Evolutionary conservation across 2,888 invertebrate genomes (phyloP).

Genomic region (Acanthoscelides obtectus): DNA sequence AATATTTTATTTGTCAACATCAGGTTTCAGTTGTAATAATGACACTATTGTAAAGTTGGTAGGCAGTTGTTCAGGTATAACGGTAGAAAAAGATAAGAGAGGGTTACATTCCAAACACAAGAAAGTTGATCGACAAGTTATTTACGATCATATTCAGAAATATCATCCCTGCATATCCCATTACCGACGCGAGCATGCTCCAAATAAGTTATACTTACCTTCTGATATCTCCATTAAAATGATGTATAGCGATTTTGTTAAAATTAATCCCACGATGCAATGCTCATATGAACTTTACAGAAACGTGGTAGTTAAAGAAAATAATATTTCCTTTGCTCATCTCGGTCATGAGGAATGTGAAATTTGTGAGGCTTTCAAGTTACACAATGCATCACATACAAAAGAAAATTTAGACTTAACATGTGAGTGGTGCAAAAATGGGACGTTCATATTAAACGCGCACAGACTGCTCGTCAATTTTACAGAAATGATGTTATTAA

Average conservation of each 20-base stretch:
- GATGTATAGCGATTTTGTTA: slow-evolving; percentile 1
- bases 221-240: slow-evolving; percentile 1
- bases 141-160: slow-evolving; percentile 4
- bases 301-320: slow-evolving; percentile 3
- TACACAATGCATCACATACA: no score
- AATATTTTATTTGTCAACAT: slow-evolving; percentile 3
- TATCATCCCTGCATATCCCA: slow-evolving; percentile 4
- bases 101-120: slow-evolving; percentile 2
- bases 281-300: slow-evolving; percentile 2
- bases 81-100: neutral
- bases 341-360: slow-evolving; percentile 1
- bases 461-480: slow-evolving; percentile 1
- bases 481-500: neutral
- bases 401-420: slow-evolving; percentile 1
- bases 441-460: slow-evolving; percentile 3
- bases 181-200: slow-evolving; percentile 2
- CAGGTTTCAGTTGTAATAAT: neutral
- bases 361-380: no score
- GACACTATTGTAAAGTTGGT: slow-evolving; percentile 4
- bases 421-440: slow-evolving; percentile 2
- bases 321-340: neutral
- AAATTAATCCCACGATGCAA: neutral
- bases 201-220: slow-evolving; percentile 1
- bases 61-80: neutral
- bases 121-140: slow-evolving; percentile 2